A percentile compares a stretch with the other conserved stretches of the same genome.
phyloP scores from a whole-genome alignment of 1,140 invertebrate genomes.

The Thaumatotibia leucotreta region DNA sequence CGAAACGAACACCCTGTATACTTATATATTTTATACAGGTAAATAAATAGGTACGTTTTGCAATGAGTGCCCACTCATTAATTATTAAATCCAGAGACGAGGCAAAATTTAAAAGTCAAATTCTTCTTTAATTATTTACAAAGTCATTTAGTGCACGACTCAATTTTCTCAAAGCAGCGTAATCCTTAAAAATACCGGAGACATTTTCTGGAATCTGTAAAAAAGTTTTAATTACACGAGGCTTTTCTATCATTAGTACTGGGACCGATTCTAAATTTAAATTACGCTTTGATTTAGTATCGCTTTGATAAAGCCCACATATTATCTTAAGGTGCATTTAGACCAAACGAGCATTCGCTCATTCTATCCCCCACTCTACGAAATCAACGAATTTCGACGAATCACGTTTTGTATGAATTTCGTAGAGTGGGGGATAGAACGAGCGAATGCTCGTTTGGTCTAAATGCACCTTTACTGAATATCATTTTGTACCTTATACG shows the following conservation, averaged over 20 bases:
- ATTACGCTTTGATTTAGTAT: too few relatives aligned
- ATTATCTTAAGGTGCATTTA: too few relatives aligned
- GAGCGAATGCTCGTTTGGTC: too few relatives aligned
- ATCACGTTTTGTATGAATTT: too few relatives aligned
- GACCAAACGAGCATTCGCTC: too few relatives aligned
- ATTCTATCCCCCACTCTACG: too few relatives aligned
- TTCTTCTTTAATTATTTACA: not conserved
- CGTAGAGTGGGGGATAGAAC: too few relatives aligned
- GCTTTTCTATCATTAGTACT: slow-evolving; percentile 10
- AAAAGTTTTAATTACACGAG: slow-evolving; percentile 11
- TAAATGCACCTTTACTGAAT: too few relatives aligned
- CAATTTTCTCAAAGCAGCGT: slow-evolving; percentile 5
- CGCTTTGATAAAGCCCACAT: too few relatives aligned
- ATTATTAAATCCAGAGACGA: not conserved
- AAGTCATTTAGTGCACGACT: slow-evolving; percentile 4
- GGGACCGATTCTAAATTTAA: not conserved
- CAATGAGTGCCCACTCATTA: not conserved
- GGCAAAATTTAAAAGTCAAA: not conserved
- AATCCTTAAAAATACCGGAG: not conserved
- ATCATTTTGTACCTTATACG: too few relatives aligned
- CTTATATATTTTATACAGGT: not conserved
- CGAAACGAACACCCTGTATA: not conserved
- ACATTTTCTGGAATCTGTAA: not conserved
- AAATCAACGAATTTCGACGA: too few relatives aligned
- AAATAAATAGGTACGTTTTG: not conserved